Conservation (phyloP, 2,113 vertebrate genomes). For the Mugil cephalus region DNA sequence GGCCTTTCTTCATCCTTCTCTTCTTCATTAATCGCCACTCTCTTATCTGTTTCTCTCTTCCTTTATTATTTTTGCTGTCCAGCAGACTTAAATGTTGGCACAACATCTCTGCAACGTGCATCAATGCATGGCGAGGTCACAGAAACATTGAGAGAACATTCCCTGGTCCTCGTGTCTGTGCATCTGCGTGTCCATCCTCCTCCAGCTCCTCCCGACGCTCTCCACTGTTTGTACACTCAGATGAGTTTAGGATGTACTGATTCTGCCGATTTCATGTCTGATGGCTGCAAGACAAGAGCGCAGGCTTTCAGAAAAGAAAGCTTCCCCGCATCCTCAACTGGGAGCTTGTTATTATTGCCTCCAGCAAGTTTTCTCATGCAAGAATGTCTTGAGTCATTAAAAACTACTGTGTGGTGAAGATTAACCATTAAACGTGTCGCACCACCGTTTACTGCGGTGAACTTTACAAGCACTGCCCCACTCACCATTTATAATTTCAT, state of each 20-base stretch:
- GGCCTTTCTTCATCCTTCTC: conserved; percentile 23
- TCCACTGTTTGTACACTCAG: conserved; percentile 40
- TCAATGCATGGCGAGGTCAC: conserved; percentile 67
- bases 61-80: conserved; percentile 67
- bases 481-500: conserved; percentile 99
- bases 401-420: background rate
- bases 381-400: background rate
- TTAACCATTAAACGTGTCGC: conserved; percentile 4
- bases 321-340: background rate
- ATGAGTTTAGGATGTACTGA: conserved; percentile 92
- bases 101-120: conserved; percentile 82
- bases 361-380: background rate
- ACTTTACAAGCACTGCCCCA: background rate
- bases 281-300: conserved; percentile 85
- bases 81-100: conserved; percentile 82
- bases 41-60: conserved; percentile 19
- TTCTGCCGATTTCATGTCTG: conserved; percentile 96
- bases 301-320: background rate
- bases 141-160: conserved; percentile 84
- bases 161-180: conserved; percentile 71
- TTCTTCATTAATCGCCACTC: conserved; percentile 13
- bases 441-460: background rate
- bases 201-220: conserved; percentile 74
- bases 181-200: conserved; percentile 74
- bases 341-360: background rate